Base-by-base conservation (phyloP, 2,888 invertebrate species). In the Subacronicta megacephala region DNA sequence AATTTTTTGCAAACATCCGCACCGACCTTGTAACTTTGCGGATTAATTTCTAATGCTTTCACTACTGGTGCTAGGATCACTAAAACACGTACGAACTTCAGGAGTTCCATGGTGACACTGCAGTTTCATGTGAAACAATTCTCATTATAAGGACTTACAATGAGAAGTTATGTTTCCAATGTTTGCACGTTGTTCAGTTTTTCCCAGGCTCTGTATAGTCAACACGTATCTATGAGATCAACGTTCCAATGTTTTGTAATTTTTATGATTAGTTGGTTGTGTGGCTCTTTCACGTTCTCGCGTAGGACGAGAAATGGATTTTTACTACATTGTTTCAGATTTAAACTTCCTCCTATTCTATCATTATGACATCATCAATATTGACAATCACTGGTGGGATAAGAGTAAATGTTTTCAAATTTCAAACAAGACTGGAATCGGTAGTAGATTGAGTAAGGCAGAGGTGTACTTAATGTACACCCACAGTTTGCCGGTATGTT, bases 1-100 rank as follows among this genome's bases (percentile, higher is more conserved):
- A 90, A 62, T 29, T 73, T 80, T 1, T 53, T 46, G 18, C 92
- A 92, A 9, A 59, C 58, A 5, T 75, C 72, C 5, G 62, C 63
- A 44, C 78, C 78, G 3, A 52, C 68, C 17, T 54, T 46, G 0
- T 51, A 38, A 35, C 58, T 45, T 18, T 66, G 44, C 0, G 56
- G 46, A 10, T 68, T 54, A 41, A 55, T 38, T 37, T 55, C 10
- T 56, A 37, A 23, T 0, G 35, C 46, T n/a, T 16, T 16, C 1
- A 41, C 51, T 37, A 54, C n/a, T 13, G 55, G 33, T n/a, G 52
- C 23, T 17, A 59, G 15, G 0, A 53, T 16, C 3, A 44, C n/a
- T 7, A 55, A 12, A 2, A 65, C 37, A 6, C 54, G 67, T 63
- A 64, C 31, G 0, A 42, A 29, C 17, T 49, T 36, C 6, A 44